A percentile compares a stretch with the other conserved stretches of the same genome.
phyloP scores from a whole-genome alignment of 1,140 invertebrate species.

The Caenorhabditis inopinata region DNA sequence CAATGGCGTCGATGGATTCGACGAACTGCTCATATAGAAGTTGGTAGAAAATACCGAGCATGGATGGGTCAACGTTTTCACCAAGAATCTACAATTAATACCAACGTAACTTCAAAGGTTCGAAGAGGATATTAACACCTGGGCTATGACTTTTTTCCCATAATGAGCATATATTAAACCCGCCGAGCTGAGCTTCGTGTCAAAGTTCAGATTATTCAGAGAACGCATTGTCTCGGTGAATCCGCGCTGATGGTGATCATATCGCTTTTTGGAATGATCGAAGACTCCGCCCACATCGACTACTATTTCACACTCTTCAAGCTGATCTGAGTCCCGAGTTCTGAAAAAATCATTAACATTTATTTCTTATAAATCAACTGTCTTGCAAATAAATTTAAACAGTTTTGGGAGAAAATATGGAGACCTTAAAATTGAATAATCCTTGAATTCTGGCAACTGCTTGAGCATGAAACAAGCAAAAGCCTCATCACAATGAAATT shows the following conservation, averaged over 20 bases:
- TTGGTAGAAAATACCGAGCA: conserved; percentile 72
- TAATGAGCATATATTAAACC: conserved; percentile 89
- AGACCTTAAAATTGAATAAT: conserved; percentile 79
- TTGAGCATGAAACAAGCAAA: conserved; percentile 88
- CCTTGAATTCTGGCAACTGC: conserved; percentile 76
- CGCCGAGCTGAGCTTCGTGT: conserved; percentile 84
- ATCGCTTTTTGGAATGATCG: conserved; percentile 77
- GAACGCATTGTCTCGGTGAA: conserved; percentile 73
- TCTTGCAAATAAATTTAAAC: too few species aligned
- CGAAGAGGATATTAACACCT: conserved; percentile 58
- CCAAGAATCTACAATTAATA: conserved; percentile 55
- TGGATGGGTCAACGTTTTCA: background rate
- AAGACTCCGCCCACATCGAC: conserved; percentile 92
- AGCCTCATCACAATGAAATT: conserved; percentile 93
- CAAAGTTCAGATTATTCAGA: conserved; percentile 67
- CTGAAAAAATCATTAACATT: too few species aligned
- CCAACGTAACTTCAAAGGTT: conserved; percentile 62
- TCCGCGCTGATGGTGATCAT: conserved; percentile 92
- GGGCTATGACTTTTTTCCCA: conserved; percentile 78
- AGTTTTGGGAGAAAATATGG: too few species aligned
- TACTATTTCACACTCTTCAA: conserved; percentile 86
- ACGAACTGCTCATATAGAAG: conserved; percentile 86
- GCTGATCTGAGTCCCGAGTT: conserved; percentile 72
- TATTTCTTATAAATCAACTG: too few species aligned
- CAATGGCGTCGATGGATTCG: conserved; percentile 90